Conservation (phyloP, 2,888 invertebrate species). For the Oasisia sp. region DNA sequence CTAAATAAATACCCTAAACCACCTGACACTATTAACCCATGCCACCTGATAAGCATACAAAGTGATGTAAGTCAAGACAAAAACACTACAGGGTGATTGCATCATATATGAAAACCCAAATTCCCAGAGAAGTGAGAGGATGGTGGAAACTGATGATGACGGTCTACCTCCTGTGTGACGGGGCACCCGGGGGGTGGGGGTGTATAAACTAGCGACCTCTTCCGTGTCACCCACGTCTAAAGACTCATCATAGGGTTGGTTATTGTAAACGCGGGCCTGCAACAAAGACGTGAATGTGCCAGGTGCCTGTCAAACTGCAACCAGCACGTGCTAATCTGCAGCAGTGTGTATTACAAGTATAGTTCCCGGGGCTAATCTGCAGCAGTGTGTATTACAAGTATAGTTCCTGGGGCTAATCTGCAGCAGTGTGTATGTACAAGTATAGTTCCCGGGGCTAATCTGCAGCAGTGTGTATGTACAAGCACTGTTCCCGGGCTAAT, state of each 20-base stretch:
- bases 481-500: too few relatives aligned
- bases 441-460: background rate
- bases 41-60: background rate
- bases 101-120: background rate
- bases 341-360: background rate
- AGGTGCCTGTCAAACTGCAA: conserved; percentile 14
- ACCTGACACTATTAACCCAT: background rate
- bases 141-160: background rate
- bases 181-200: conserved; percentile 61
- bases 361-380: background rate
- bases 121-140: background rate
- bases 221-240: conserved; percentile 65
- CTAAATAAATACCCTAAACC: background rate
- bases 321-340: background rate
- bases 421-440: background rate
- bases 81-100: too few relatives aligned
- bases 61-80: too few relatives aligned
- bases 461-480: too few relatives aligned
- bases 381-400: background rate
- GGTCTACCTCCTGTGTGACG: conserved; percentile 42
- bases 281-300: background rate
- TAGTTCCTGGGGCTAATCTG: background rate
- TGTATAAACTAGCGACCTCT: conserved; percentile 64
- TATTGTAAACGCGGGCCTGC: conserved; percentile 49
- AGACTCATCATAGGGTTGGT: conserved; percentile 66